Percentiles rank a stretch among this genome's conserved stretches.
Evolutionary conservation across 2,888 invertebrate genomes (phyloP).

Genomic region (Agrotis exclamationis): DNA sequence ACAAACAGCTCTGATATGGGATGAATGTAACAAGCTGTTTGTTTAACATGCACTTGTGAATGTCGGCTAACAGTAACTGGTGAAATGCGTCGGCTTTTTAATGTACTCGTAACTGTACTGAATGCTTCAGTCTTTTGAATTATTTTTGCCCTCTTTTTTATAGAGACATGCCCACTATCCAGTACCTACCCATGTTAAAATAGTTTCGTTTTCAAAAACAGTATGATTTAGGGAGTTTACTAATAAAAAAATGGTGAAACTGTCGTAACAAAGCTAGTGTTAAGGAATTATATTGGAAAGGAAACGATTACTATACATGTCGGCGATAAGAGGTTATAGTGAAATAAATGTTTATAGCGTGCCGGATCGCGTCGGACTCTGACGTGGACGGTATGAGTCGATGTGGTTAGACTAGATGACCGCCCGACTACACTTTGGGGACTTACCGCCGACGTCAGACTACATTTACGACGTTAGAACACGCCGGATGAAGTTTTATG

Average conservation of each 20-base stretch:
- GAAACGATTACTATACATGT: constrained; percentile 29
- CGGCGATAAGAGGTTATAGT: constrained; percentile 47
- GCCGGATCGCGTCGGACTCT: constrained; percentile 10
- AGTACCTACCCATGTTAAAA: not conserved
- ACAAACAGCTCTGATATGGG: constrained; percentile 22
- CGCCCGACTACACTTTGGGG: no score
- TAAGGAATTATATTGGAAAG: constrained; percentile 25
- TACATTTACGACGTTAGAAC: constrained; percentile 9
- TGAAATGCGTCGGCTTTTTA: not conserved
- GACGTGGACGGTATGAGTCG: not conserved
- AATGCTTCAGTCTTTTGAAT: not conserved
- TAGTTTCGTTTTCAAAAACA: not conserved
- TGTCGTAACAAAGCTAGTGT: constrained; percentile 3
- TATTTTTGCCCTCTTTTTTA: not conserved
- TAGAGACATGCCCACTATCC: not conserved
- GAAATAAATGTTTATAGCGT: constrained; percentile 47
- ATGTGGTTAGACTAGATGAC: not conserved
- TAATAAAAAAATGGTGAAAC: not conserved
- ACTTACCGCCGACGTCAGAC: not conserved
- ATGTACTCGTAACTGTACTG: constrained; percentile 2
- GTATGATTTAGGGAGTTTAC: not conserved
- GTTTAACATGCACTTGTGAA: constrained; percentile 11
- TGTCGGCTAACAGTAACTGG: not conserved
- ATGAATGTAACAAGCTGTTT: constrained; percentile 31
- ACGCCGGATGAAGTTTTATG: constrained; percentile 15